These are phyloP conservation scores for Melipona beecheii DNA, from an alignment of 2,888 invertebrate genomes.

Conservation along the genomic window DNA sequence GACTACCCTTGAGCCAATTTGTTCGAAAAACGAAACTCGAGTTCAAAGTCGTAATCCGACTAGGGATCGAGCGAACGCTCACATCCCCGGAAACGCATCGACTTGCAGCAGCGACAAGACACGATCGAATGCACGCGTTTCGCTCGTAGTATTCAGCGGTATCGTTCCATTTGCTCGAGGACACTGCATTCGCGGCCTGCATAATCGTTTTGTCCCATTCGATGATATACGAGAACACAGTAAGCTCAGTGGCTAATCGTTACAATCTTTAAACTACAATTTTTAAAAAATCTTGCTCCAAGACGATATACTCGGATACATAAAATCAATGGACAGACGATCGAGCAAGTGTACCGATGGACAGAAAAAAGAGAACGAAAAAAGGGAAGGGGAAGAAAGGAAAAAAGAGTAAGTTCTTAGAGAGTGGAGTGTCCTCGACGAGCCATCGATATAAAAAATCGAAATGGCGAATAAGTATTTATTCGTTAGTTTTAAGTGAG, in stretches of 20 bases:
- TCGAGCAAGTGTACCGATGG: neutral
- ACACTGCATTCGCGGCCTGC: constrained; percentile 40
- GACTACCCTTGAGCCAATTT: neutral
- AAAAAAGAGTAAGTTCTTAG: neutral
- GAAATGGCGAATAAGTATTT: constrained; percentile 66
- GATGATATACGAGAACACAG: neutral
- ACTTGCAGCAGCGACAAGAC: neutral
- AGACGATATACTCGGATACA: neutral
- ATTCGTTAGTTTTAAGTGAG: constrained; percentile 64
- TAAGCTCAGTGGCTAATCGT: neutral
- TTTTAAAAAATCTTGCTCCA: neutral
- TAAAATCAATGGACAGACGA: neutral
- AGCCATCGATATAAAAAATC: constrained; percentile 53
- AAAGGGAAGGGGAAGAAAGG: constrained; percentile 9
- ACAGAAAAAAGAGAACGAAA: neutral
- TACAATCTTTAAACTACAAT: neutral
- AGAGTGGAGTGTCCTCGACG: constrained; percentile 60
- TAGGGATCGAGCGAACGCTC: constrained; percentile 38
- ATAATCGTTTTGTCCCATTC: neutral
- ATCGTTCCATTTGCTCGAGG: constrained; percentile 42
- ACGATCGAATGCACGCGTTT: constrained; percentile 30
- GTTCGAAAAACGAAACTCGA: neutral
- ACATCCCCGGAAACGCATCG: neutral
- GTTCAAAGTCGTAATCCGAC: constrained; percentile 20
- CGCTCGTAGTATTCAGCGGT: constrained; percentile 67